Base-by-base conservation (phyloP, 2,113 vertebrate species). In the Campylomormyrus numenius region DNA sequence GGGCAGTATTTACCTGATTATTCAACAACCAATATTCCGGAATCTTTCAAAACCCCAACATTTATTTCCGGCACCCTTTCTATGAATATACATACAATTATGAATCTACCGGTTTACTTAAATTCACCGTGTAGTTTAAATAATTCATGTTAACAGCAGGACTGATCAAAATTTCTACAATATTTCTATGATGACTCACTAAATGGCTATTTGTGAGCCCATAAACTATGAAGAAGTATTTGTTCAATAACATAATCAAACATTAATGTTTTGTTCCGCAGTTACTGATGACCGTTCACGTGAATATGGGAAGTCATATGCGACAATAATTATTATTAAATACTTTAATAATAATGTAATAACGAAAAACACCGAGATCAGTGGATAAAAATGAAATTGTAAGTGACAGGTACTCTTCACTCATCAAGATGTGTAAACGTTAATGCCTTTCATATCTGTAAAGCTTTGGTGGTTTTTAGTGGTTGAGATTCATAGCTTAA, bases 1-100 rank as follows among this genome's bases (percentile, higher is more conserved):
- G 58, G 88, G 88, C 88, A 88, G 58, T 88, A 74, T 88, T 70
- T 74, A 88, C 88, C 45, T 31, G 39, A n/a, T 48, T 42, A 48
- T 31, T 48, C n/a, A 70, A 24, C 19, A 24, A 58, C 39, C 42
- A 19, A 66, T 11, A 19, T 46, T 53, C 62, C 13, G 2, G 27
- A 74, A 6, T 49, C 66, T 27, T 48, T 74, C 24, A 27, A 42
- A 48, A 74, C 19, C 35, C 15, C 8, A n/a, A 17, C 35, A 45
- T 62, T 52, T 31, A 53, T 52, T 52, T 87, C 52, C 49, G n/a
- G 5, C 31, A 35, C 46, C 48, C 8, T 49, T 87, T n/a, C 49
- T 13, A 49, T 13, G 85, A 87, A 87, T 87, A 87, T 52, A 39
- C 27, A 52, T 87, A 27, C 19, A 52, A 87, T 87, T 87, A 53